phyloP scores from a whole-genome alignment of 2,888 invertebrate genomes.

The Parelbella ahira region DNA sequence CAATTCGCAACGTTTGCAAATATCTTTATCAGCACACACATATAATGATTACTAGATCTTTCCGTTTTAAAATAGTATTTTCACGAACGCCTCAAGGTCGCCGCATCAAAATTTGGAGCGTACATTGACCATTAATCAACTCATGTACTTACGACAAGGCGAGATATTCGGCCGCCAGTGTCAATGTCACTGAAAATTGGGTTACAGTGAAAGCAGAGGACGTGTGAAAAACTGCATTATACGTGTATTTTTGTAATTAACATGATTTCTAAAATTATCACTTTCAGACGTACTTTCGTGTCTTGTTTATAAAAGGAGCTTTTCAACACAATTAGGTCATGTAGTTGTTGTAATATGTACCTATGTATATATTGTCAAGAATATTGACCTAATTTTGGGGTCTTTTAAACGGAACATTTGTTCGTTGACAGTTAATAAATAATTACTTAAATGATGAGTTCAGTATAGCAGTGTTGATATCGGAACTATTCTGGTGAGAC shows the following conservation, averaged over 20 bases:
- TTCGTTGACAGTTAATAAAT: too few species aligned
- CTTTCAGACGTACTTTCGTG: too few species aligned
- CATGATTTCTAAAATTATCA: not conserved
- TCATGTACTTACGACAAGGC: conserved; percentile 3
- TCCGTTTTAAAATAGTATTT: conserved; percentile 14
- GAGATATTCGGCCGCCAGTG: conserved; percentile 23
- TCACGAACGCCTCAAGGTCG: not conserved
- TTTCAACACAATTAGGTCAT: too few species aligned
- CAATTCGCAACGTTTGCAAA: too few species aligned
- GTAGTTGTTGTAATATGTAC: too few species aligned
- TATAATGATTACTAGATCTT: conserved; percentile 11
- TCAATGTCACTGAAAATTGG: conserved; percentile 29
- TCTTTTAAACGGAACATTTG: too few species aligned
- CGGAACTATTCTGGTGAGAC: too few species aligned
- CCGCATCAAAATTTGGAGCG: conserved; percentile 18
- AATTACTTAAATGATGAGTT: too few species aligned
- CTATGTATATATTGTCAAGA: too few species aligned
- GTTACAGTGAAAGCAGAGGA: conserved; percentile 18
- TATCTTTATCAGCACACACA: not conserved
- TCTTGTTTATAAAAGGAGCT: too few species aligned
- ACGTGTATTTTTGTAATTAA: conserved; percentile 7
- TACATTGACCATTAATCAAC: conserved; percentile 6
- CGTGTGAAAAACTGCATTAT: conserved; percentile 20
- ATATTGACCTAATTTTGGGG: too few species aligned
- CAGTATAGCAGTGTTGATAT: too few species aligned